Percentiles rank a stretch among this genome's conserved stretches.
These are phyloP conservation scores for Amaurobius ferox DNA, from an alignment of 2,888 invertebrate species.

Conservation along the genomic window DNA sequence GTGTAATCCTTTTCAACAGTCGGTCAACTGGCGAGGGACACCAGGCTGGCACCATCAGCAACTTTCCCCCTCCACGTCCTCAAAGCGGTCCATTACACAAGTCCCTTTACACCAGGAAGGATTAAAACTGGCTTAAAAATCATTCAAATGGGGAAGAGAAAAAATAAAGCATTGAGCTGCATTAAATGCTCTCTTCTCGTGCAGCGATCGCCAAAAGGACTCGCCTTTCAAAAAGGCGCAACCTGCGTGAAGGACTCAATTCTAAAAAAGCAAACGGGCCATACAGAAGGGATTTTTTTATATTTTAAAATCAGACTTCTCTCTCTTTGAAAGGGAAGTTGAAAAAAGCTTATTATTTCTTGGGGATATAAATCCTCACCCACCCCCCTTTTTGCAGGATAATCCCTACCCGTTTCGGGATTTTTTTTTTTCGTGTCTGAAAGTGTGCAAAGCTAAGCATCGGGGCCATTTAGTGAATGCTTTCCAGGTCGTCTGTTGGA, in stretches of 20 bases:
- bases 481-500: neutral
- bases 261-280: slow-evolving; percentile 8
- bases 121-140: slow-evolving; percentile 32
- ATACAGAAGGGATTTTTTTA: neutral
- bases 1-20: neutral
- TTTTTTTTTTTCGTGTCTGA: neutral
- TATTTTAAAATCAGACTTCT: neutral
- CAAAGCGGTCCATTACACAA: slow-evolving; percentile 46
- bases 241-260: neutral
- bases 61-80: neutral
- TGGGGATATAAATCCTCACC: slow-evolving; percentile 1
- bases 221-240: neutral
- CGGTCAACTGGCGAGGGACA: neutral
- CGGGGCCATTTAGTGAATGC: neutral
- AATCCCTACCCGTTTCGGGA: neutral
- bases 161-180: neutral
- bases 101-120: slow-evolving; percentile 25
- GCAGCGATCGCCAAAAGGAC: neutral
- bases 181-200: neutral
- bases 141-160: neutral
- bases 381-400: neutral
- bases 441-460: neutral
- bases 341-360: slow-evolving; percentile 11
- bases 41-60: neutral
- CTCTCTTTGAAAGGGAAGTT: neutral